Evolutionary conservation across 2,797 vertebrate species (phyloP).

Genomic region (Iguana delicatissima): DNA sequence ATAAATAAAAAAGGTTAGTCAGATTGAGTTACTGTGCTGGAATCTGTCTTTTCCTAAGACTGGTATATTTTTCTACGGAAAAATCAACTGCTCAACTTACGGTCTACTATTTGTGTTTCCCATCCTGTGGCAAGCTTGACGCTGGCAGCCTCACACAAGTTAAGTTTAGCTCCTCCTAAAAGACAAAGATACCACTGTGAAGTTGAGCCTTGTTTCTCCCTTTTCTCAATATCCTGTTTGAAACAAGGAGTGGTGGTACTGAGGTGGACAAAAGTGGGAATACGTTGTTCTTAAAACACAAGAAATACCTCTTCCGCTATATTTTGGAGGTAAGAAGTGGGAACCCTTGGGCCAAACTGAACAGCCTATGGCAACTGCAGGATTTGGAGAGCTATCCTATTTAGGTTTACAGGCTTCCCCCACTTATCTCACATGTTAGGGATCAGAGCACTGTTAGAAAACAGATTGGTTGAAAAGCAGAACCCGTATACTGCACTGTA

Average conservation of each 20-base stretch:
- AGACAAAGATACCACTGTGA: background rate
- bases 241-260: background rate
- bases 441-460: no score
- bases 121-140: background rate
- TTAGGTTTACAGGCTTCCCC: no score
- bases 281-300: background rate
- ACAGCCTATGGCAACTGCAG: background rate
- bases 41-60: background rate
- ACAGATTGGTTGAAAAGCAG: no score
- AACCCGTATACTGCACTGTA: no score
- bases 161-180: background rate
- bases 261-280: background rate
- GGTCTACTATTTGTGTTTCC: conserved; percentile 22
- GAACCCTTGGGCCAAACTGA: no score
- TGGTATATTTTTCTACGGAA: background rate
- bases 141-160: background rate
- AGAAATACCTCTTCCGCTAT: background rate
- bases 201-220: background rate
- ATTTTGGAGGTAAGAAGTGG: background rate
- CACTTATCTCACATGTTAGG: no score
- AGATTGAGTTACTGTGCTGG: background rate
- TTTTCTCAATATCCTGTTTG: background rate
- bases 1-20: background rate
- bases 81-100: background rate
- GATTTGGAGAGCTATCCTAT: background rate